Evolutionary conservation across 2,113 vertebrate genomes (phyloP).

Genomic region (Hemichromis elongatus): DNA sequence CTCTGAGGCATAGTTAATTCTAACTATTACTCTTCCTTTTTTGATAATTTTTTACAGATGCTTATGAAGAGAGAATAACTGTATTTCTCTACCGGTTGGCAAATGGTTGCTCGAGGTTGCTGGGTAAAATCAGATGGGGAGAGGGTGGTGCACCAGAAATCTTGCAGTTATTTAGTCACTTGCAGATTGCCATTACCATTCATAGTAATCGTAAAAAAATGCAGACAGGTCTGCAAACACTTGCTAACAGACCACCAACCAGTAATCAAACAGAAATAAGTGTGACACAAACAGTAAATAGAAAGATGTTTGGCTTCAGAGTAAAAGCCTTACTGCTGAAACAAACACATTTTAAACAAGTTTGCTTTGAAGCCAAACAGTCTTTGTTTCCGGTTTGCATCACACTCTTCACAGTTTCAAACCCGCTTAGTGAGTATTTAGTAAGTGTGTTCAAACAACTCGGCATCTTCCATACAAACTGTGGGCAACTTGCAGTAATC

Average conservation of each 20-base stretch:
- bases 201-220: no score
- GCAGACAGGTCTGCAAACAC: no score
- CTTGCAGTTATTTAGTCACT: no score
- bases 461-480: background rate
- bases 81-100: no score
- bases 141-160: no score
- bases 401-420: background rate
- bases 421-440: background rate
- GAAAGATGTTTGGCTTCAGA: background rate
- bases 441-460: background rate
- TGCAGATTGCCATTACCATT: no score
- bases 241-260: background rate
- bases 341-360: background rate
- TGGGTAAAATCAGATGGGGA: no score
- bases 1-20: no score
- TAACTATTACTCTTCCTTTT: no score
- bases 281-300: background rate
- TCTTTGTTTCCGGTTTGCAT: background rate
- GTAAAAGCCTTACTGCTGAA: background rate
- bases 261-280: background rate
- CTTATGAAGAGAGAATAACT: no score
- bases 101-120: no score
- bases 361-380: background rate
- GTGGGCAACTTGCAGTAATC: background rate
- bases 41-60: no score